A percentile compares a stretch with the other conserved stretches of the same genome.
Conservation (phyloP, 2,113 vertebrate genomes). For the Galbula dea region DNA sequence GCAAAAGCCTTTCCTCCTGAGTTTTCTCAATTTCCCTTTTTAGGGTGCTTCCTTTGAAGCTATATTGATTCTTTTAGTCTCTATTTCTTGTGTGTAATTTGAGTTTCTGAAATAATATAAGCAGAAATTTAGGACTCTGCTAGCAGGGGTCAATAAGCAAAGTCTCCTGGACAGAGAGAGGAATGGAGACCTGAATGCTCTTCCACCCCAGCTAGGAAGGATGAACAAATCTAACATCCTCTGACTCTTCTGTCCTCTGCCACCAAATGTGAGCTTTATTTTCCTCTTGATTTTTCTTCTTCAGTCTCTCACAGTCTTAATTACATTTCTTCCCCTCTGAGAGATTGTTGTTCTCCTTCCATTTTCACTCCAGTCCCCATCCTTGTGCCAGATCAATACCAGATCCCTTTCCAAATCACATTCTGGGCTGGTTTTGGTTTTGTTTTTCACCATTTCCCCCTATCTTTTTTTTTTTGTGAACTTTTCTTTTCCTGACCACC, state of each 20-base stretch:
- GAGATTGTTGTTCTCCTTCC: background rate
- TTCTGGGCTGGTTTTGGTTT: rapidly evolving
- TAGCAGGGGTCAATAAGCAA: background rate
- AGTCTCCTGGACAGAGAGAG: background rate
- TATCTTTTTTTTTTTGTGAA: background rate
- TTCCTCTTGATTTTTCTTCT: background rate
- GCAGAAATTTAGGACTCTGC: background rate
- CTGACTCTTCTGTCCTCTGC: background rate
- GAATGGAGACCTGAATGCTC: background rate
- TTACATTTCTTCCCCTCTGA: background rate
- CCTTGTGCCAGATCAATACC: background rate
- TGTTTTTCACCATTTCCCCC: background rate
- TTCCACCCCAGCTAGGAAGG: background rate
- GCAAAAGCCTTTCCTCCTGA: background rate
- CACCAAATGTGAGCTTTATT: background rate
- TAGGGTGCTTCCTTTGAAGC: background rate
- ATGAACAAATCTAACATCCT: background rate
- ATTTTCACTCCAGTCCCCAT: background rate
- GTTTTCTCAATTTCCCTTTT: background rate
- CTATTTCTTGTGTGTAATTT: background rate
- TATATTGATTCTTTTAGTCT: background rate
- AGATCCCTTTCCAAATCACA: background rate
- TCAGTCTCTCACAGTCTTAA: background rate
- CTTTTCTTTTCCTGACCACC: background rate
- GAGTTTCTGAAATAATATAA: background rate